phyloP scores from a whole-genome alignment of 1,140 invertebrate genomes.

The Ceratina australensis region DNA sequence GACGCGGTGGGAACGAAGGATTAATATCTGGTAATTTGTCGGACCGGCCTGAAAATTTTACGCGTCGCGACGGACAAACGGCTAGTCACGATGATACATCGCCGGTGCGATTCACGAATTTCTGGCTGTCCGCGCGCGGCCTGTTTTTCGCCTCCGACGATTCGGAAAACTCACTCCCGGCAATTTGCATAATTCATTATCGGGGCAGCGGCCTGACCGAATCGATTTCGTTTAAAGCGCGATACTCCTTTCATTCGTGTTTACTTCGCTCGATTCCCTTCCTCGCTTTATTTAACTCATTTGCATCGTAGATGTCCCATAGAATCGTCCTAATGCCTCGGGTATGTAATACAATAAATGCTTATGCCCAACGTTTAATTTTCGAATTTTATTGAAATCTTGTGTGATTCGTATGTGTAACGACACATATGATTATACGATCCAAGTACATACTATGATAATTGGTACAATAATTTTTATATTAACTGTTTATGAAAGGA shows the following conservation, averaged over 20 bases:
- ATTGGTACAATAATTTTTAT: too few relatives aligned
- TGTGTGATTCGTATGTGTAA: too few relatives aligned
- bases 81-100: constrained; percentile 21
- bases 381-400: too few relatives aligned
- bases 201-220: too few relatives aligned
- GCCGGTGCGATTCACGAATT: constrained; percentile 8
- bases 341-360: too few relatives aligned
- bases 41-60: constrained; percentile 14
- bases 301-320: too few relatives aligned
- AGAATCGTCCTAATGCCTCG: too few relatives aligned
- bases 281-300: not conserved
- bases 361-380: too few relatives aligned
- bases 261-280: not conserved
- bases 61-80: not conserved
- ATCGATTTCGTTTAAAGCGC: not conserved
- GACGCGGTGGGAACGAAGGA: constrained; percentile 9
- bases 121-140: not conserved
- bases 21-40: constrained; percentile 40
- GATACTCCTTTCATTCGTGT: not conserved
- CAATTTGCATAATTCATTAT: constrained; percentile 34
- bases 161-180: not conserved
- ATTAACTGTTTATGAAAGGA: too few relatives aligned
- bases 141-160: not conserved
- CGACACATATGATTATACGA: too few relatives aligned
- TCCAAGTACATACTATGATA: too few relatives aligned